Evolutionary conservation across 2,888 invertebrate genomes (phyloP), one percentile per base, ranked within the genome.

Genomic region (Cryptosula pallasiana): DNA sequence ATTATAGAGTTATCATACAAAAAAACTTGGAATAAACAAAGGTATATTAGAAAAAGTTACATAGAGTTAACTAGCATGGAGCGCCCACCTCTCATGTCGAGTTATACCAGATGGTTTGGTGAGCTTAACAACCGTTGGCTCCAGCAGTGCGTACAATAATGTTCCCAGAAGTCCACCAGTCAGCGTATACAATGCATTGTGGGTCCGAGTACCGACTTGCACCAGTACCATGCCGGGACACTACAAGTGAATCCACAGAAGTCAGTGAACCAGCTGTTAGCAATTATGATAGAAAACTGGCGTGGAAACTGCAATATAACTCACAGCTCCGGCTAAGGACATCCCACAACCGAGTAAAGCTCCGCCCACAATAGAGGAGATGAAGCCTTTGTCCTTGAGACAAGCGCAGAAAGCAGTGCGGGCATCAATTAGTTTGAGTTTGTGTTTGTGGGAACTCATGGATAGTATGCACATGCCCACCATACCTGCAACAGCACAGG

Each of bases 171-270:
- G 72, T 29, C 77, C 79, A 5, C 82, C 82, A 1, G 78, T 0
- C 20, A 81, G 72, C 0, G 81, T 80, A 71, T 78, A 78, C 27
- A 79, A 79, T 80, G 80, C 75, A 73, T 80, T 78, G 16, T 80
- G 78, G 2, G 77, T 76, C 78, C 78, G 78, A 0, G 81, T 75
- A n/a, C 82, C 81, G 5, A 82, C 75, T 71, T 81, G 82, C 3
- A 77, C 76, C 3, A 81, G 73, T 0, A 82, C 80, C 81, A 81
- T 81, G 0, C 80, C 82, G 0, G 82, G 81, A 74, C 82, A 82
- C 82, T 81, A 77, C 1, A 77, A 76, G n/a, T 63, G 27, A 20
- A 55, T 5, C 55, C 55, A n/a, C n/a, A n/a, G n/a, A n/a, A n/a
- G n/a, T n/a, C n/a, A n/a, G n/a, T n/a, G n/a, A n/a, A n/a, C n/a